These are phyloP conservation scores for Epizoanthus stellaris DNA, from an alignment of 92 coral and sea anemone species.

Conservation along the genomic window DNA sequence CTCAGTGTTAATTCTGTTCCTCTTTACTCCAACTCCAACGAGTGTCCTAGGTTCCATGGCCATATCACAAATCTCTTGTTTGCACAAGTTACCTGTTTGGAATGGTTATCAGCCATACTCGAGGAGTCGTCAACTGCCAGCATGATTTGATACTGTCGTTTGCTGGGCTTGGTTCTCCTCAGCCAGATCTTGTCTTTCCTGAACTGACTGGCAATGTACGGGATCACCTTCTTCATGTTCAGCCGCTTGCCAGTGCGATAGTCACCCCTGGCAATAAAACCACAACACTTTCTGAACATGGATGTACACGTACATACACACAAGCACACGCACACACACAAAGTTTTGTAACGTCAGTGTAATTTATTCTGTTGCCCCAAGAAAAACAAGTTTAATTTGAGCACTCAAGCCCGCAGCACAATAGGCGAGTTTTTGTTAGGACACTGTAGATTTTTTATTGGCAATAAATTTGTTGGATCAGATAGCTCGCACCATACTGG, in stretches of 20 bases:
- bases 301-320: not conserved
- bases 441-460: too few species aligned
- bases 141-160: slow-evolving; percentile 96
- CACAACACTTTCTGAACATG: not conserved
- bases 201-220: slow-evolving; percentile 99
- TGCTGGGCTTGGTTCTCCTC: slow-evolving; percentile 93
- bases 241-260: slow-evolving; percentile 95
- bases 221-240: slow-evolving; percentile 96
- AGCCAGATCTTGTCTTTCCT: slow-evolving; percentile 99
- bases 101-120: slow-evolving; percentile 96
- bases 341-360: not conserved
- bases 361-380: too few species aligned
- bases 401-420: too few species aligned
- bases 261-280: slow-evolving; percentile 77
- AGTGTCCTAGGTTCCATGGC: too few species aligned
- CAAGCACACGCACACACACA: not conserved
- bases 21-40: too few species aligned
- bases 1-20: too few species aligned
- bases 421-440: too few species aligned
- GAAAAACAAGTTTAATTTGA: too few species aligned
- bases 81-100: slow-evolving; percentile 83
- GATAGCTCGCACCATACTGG: too few species aligned
- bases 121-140: slow-evolving; percentile 98
- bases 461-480: too few species aligned
- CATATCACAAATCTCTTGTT: too few species aligned